Evolutionary conservation across 2,888 invertebrate species (phyloP).

Genomic region (Apodemia zela): DNA sequence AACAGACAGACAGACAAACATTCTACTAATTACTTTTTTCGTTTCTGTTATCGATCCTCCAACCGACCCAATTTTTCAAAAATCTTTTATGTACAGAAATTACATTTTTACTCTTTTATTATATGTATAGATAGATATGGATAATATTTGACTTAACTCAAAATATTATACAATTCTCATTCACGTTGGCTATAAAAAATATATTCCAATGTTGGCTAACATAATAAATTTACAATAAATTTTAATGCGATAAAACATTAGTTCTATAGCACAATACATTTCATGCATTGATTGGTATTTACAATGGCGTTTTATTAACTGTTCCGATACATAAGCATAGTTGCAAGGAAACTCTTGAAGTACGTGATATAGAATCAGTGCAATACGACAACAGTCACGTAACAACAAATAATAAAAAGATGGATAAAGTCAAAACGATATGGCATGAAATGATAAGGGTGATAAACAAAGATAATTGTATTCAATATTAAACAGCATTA

Average conservation of each 20-base stretch:
- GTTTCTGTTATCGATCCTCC: no score
- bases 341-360: conserved; percentile 2
- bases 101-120: no score
- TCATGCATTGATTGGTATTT: conserved; percentile 41
- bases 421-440: conserved; percentile 49
- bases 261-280: conserved; percentile 30
- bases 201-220: background rate
- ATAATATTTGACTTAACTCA: background rate
- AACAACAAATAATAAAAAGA: conserved; percentile 19
- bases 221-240: background rate
- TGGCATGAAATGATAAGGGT: conserved; percentile 41
- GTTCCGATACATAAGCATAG: background rate
- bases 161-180: background rate
- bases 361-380: conserved; percentile 14
- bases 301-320: conserved; percentile 1
- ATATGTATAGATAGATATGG: no score
- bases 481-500: conserved; percentile 25
- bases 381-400: conserved; percentile 19
- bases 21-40: no score
- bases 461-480: conserved; percentile 38
- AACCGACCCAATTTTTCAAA: no score
- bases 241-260: conserved; percentile 18
- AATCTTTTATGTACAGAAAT: no score
- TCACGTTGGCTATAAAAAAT: background rate
- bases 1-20: no score